A percentile compares a stretch with the other conserved stretches of the same genome.
Evolutionary conservation across 2,888 invertebrate species (phyloP).

Genomic region (Taenaris catops): DNA sequence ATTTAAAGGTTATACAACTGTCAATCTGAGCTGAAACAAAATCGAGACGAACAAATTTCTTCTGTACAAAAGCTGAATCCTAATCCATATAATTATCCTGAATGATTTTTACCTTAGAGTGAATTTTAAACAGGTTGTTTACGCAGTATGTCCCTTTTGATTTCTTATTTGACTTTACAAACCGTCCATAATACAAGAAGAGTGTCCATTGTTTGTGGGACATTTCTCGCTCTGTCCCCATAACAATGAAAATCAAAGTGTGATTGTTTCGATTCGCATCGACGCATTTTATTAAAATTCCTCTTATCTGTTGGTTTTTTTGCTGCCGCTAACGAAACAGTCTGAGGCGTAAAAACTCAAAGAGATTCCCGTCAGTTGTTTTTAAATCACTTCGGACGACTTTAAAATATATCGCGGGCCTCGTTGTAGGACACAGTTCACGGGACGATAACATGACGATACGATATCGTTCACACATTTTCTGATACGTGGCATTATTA

Average conservation of each 20-base stretch:
- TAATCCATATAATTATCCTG: too few species aligned
- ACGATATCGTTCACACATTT: not conserved
- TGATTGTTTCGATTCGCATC: constrained; percentile 56
- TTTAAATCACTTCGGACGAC: constrained; percentile 13
- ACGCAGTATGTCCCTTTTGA: not conserved
- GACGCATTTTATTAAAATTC: constrained; percentile 40
- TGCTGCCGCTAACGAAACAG: constrained; percentile 19
- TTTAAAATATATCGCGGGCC: constrained; percentile 17
- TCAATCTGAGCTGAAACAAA: too few species aligned
- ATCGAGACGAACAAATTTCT: too few species aligned
- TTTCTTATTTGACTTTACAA: not conserved
- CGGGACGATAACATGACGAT: constrained; percentile 7
- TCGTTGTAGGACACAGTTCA: constrained; percentile 5
- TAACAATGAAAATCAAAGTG: constrained; percentile 50
- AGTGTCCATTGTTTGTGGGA: constrained; percentile 39
- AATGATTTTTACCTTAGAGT: too few species aligned
- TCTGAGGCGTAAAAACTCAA: constrained; percentile 25
- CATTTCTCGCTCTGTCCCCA: constrained; percentile 43
- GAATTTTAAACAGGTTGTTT: too few species aligned
- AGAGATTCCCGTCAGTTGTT: constrained; percentile 15
- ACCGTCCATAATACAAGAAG: constrained; percentile 8
- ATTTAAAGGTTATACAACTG: too few species aligned
- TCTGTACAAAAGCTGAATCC: too few species aligned
- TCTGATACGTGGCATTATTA: too few species aligned
- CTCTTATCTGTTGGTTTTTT: constrained; percentile 17